A percentile compares a stretch with the other conserved stretches of the same genome.
These are phyloP conservation scores for Agapornis roseicollis DNA, from an alignment of 2,113 vertebrate genomes.

Conservation along the genomic window DNA sequence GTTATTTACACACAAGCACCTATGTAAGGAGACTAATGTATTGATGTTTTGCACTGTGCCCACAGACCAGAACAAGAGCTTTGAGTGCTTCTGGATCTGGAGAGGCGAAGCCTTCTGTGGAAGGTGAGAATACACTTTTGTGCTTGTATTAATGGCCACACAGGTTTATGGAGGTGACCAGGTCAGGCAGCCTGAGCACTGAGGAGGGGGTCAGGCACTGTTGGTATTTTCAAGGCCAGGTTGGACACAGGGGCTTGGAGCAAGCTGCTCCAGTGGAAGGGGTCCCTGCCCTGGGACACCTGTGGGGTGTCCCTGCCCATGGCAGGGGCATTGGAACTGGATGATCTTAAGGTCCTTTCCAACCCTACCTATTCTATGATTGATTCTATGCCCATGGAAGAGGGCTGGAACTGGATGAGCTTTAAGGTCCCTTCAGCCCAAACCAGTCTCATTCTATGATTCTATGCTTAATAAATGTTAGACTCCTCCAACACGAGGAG, in stretches of 20 bases:
- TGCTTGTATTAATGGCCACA: not conserved
- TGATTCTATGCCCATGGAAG: too few species aligned
- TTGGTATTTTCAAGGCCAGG: not conserved
- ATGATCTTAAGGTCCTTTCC: not conserved
- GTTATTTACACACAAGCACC: not conserved
- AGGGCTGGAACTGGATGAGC: not conserved
- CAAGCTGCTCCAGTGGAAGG: not conserved
- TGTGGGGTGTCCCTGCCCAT: rapidly evolving
- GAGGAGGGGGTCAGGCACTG: not conserved
- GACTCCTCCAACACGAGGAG: rapidly evolving
- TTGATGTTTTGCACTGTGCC: not conserved
- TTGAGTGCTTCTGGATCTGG: not conserved
- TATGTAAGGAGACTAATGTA: not conserved
- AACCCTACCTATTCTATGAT: too few species aligned
- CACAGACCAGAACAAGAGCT: not conserved
- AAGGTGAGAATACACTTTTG: not conserved
- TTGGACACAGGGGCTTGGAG: not conserved
- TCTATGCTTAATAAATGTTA: not conserved
- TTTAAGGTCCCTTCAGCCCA: not conserved
- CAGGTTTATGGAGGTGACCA: not conserved
- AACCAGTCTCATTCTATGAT: not conserved
- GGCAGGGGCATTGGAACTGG: too few species aligned
- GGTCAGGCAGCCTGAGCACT: not conserved
- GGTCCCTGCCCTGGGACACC: not conserved
- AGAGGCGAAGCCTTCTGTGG: not conserved